These are phyloP conservation scores for Cotesia congregata DNA, from an alignment of 2,888 invertebrate genomes.

Conservation along the genomic window DNA sequence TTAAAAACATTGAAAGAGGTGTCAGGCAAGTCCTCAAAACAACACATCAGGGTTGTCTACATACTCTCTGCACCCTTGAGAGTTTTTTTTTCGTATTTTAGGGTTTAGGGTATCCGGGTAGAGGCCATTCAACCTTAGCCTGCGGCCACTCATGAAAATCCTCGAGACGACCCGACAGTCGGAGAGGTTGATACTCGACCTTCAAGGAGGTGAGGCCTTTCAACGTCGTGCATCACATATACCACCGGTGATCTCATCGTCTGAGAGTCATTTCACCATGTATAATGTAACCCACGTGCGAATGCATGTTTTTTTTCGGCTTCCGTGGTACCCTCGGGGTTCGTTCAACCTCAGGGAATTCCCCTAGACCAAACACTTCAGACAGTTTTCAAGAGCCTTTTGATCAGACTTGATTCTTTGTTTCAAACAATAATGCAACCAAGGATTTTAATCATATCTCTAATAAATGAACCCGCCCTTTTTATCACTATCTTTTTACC, in stretches of 20 bases:
- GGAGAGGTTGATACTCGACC: slow-evolving; percentile 59
- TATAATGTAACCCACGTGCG: slow-evolving; percentile 38
- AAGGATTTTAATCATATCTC: slow-evolving; percentile 5
- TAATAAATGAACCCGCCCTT: not conserved
- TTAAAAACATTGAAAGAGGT: slow-evolving; percentile 19
- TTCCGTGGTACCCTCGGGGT: slow-evolving; percentile 50
- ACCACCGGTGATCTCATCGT: slow-evolving; percentile 46
- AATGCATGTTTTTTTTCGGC: slow-evolving; percentile 37
- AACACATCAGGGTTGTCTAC: slow-evolving; percentile 22
- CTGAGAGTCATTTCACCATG: slow-evolving; percentile 45
- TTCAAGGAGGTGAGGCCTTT: slow-evolving; percentile 52
- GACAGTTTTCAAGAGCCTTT: slow-evolving; percentile 32
- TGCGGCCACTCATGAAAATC: slow-evolving; percentile 50
- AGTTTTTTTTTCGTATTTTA: slow-evolving; percentile 16
- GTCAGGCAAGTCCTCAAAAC: slow-evolving; percentile 9
- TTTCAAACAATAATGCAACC: slow-evolving; percentile 6
- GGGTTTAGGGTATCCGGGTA: slow-evolving; percentile 38
- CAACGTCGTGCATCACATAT: slow-evolving; percentile 41
- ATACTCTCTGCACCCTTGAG: not conserved
- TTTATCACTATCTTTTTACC: not conserved
- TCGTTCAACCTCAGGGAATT: slow-evolving; percentile 58
- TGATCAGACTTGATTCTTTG: slow-evolving; percentile 31
- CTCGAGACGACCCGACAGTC: slow-evolving; percentile 55
- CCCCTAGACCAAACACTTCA: slow-evolving; percentile 34
- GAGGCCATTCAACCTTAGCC: slow-evolving; percentile 52